Evolutionary conservation across 30 jellyfish, hydroid and myxozoan species (phyloP).

Genomic region (Pseudorhiza aurosa): DNA sequence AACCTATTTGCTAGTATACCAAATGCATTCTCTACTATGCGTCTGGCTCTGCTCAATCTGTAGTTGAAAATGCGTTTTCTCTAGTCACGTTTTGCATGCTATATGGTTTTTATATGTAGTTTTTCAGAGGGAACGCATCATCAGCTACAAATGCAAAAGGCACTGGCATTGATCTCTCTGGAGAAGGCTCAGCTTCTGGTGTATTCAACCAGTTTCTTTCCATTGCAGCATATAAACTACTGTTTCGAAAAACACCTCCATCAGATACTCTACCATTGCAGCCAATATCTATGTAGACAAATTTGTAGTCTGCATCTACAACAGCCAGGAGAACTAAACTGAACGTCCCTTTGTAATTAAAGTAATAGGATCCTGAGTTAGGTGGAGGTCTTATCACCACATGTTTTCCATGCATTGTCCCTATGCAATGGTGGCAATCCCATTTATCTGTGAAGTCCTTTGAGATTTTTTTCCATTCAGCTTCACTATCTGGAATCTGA

Average conservation of each 20-base stretch:
- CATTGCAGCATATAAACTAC: slow-evolving; percentile 3
- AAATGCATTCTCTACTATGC: slow-evolving; percentile 28
- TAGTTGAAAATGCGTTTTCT: slow-evolving; percentile 27
- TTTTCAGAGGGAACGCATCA: slow-evolving; percentile 57
- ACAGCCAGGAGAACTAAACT: slow-evolving; percentile 46
- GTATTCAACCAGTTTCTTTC: slow-evolving; percentile 16
- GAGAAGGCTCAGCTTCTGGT: slow-evolving; percentile 20
- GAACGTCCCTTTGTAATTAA: slow-evolving; percentile 43
- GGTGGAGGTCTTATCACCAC: slow-evolving; percentile 18
- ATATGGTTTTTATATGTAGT: slow-evolving; percentile 40
- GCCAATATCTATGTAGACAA: slow-evolving; percentile 41
- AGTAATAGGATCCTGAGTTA: slow-evolving; percentile 35
- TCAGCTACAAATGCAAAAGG: slow-evolving; percentile 68
- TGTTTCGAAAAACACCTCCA: slow-evolving; percentile 42
- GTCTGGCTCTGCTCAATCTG: slow-evolving; percentile 15
- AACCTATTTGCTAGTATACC: slow-evolving; percentile 18
- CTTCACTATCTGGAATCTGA: slow-evolving; percentile 31
- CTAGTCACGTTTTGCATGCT: slow-evolving; percentile 22
- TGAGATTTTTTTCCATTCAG: slow-evolving; percentile 43
- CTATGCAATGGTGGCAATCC: slow-evolving; percentile 42
- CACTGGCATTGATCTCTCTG: slow-evolving; percentile 31
- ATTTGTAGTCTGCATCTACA: slow-evolving; percentile 47
- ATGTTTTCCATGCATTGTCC: slow-evolving; percentile 61
- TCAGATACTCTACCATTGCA: slow-evolving; percentile 56
- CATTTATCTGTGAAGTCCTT: slow-evolving; percentile 20